A percentile compares a stretch with the other conserved stretches of the same genome.
Evolutionary conservation across 1,140 invertebrate genomes (phyloP).

Genomic region (Polypedilum pembai): DNA sequence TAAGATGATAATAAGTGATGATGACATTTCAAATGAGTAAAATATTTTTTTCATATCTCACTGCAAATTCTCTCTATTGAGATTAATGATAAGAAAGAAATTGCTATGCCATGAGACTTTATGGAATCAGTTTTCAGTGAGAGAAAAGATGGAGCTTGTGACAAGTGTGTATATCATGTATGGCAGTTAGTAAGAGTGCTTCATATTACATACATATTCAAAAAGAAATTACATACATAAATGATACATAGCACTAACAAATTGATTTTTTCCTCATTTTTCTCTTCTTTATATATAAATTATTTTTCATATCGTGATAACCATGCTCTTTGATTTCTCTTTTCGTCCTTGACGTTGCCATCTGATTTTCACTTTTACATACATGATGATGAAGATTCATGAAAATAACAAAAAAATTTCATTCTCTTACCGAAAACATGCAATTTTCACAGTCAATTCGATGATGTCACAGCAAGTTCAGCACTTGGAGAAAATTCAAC

Average conservation of each 20-base stretch:
- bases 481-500: not conserved
- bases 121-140: slow-evolving; percentile 29
- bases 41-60: slow-evolving; percentile 21
- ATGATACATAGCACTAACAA: slow-evolving; percentile 6
- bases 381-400: too few species aligned
- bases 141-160: not conserved
- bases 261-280: not conserved
- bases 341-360: slow-evolving; percentile 15
- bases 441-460: slow-evolving; percentile 17
- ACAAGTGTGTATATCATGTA: not conserved
- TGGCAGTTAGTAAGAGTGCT: not conserved
- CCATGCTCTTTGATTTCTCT: not conserved
- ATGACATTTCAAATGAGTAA: not conserved
- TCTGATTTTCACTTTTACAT: slow-evolving; percentile 2
- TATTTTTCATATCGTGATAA: not conserved
- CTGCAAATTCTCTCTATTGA: slow-evolving; percentile 28
- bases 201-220: not conserved
- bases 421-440: not conserved
- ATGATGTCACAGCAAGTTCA: not conserved
- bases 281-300: too few species aligned
- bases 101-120: not conserved
- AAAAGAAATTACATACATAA: not conserved
- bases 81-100: slow-evolving; percentile 28
- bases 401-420: too few species aligned
- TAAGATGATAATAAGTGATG: not conserved